Conservation (phyloP, 2,888 invertebrate genomes). For the Melolontha melolontha region DNA sequence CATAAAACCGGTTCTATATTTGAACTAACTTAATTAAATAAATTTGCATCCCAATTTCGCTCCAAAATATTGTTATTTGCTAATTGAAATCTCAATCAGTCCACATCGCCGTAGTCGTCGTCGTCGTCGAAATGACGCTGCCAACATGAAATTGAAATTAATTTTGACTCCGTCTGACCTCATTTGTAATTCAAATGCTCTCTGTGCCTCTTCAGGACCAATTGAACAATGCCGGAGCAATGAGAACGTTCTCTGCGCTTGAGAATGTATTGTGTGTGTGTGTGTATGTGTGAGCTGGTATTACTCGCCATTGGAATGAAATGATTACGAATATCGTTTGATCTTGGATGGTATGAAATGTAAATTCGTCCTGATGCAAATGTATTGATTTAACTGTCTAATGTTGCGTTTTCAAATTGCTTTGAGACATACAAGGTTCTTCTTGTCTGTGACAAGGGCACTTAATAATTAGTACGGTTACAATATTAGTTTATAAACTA, state of each 20-base stretch:
- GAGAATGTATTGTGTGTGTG: not conserved
- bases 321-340: no score
- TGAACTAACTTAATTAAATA: conserved; percentile 52
- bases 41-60: conserved; percentile 57
- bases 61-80: conserved; percentile 60
- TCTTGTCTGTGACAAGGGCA: no score
- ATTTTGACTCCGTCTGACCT: conserved; percentile 56
- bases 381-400: no score
- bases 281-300: not conserved
- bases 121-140: conserved; percentile 50
- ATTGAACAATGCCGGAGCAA: conserved; percentile 4
- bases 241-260: not conserved
- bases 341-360: no score
- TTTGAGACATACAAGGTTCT: no score
- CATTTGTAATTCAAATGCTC: conserved; percentile 61
- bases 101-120: conserved; percentile 4
- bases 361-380: no score
- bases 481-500: no score
- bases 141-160: conserved; percentile 60
- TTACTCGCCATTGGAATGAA: no score
- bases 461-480: no score
- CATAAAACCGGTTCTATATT: conserved; percentile 19
- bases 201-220: conserved; percentile 2
- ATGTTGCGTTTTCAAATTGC: no score
- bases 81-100: conserved; percentile 53